Conservation (phyloP, 2,797 vertebrate genomes). For the Crocidura indochinensis region DNA sequence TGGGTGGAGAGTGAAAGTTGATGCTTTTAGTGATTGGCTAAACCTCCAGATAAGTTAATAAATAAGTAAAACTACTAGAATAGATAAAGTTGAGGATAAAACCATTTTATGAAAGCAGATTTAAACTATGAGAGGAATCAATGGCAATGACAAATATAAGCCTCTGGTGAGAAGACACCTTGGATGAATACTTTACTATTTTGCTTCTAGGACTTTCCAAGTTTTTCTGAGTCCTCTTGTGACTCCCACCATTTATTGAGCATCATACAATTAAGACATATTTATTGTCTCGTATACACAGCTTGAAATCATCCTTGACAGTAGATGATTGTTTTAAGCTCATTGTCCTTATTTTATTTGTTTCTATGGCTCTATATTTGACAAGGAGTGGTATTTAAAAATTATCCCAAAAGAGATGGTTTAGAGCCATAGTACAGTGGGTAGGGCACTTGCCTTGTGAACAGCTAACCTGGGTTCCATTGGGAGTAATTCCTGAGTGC, state of each 20-base stretch:
- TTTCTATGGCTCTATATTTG: constrained; percentile 49
- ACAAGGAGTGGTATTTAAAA: constrained; percentile 67
- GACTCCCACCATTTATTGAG: constrained; percentile 54
- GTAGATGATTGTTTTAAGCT: not conserved
- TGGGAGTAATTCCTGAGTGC: too few species aligned
- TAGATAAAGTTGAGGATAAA: constrained; percentile 43
- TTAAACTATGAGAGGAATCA: constrained; percentile 54
- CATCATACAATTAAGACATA: not conserved
- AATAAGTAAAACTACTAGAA: constrained; percentile 46
- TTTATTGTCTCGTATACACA: not conserved
- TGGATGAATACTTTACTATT: not conserved
- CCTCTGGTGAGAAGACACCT: constrained; percentile 33
- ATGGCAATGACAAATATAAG: constrained; percentile 29
- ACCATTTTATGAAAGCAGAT: constrained; percentile 32
- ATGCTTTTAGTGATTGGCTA: constrained; percentile 55
- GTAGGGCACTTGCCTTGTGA: too few species aligned
- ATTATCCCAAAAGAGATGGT: not conserved
- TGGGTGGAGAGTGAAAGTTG: not conserved
- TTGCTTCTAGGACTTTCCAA: constrained; percentile 32
- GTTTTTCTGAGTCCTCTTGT: constrained; percentile 40
- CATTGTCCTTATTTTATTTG: constrained; percentile 37
- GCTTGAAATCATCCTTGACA: constrained; percentile 52
- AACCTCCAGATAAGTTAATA: not conserved
- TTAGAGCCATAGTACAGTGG: too few species aligned
- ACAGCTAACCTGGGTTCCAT: too few species aligned